A percentile compares a stretch with the other conserved stretches of the same genome.
Evolutionary conservation across 2,113 vertebrate genomes (phyloP).

Genomic region (Saguinus imperator): DNA sequence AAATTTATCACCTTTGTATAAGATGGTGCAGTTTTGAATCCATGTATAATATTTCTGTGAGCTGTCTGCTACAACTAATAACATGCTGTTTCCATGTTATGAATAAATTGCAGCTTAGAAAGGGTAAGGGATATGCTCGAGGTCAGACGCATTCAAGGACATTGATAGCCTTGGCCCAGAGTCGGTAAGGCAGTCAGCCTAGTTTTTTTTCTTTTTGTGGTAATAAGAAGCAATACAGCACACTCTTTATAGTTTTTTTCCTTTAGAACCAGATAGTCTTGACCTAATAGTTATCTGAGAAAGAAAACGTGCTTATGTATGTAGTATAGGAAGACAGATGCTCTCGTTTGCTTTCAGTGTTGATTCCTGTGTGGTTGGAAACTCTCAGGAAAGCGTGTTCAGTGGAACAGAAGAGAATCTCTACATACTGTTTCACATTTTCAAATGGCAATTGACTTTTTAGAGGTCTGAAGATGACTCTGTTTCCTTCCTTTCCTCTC

Average conservation of each 20-base stretch:
- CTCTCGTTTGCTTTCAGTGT: too few species aligned
- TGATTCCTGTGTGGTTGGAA: not conserved
- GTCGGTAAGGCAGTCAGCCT: not conserved
- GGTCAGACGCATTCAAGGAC: not conserved
- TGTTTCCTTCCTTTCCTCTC: not conserved
- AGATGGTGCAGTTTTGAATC: not conserved
- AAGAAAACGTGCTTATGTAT: not conserved
- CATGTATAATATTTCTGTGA: not conserved
- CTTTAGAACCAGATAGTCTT: too few species aligned
- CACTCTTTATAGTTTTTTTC: too few species aligned
- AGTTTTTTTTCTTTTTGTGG: not conserved
- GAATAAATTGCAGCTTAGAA: not conserved
- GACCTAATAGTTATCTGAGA: not conserved
- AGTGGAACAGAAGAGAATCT: not conserved
- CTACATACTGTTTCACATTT: not conserved
- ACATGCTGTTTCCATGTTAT: accelerated
- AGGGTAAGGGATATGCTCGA: not conserved
- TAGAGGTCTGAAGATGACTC: not conserved
- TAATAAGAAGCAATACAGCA: too few species aligned
- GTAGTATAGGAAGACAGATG: not conserved
- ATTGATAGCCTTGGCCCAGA: not conserved
- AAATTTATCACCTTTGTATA: not conserved
- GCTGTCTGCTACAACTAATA: not conserved
- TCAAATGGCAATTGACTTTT: not conserved
- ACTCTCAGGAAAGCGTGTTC: not conserved